Percentiles rank a stretch among this genome's conserved stretches.
These are phyloP conservation scores for Torymus texanus DNA, from an alignment of 2,888 invertebrate species.

Conservation along the genomic window DNA sequence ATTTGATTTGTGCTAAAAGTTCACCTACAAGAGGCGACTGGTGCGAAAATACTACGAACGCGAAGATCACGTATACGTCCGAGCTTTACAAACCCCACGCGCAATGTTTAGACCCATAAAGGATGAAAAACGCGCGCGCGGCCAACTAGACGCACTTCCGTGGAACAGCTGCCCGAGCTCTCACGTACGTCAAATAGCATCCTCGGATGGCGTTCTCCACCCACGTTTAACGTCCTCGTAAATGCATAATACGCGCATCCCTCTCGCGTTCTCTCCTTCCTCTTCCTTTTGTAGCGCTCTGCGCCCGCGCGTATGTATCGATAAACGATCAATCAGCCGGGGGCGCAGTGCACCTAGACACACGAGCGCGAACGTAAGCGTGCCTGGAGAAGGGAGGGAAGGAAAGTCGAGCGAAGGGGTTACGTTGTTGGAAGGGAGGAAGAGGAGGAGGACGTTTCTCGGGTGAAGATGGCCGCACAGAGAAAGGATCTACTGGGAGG, in stretches of 20 bases:
- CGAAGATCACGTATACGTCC: too few species aligned
- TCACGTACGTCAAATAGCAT: too few species aligned
- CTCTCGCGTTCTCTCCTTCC: too few species aligned
- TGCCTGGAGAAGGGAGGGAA: constrained; percentile 49
- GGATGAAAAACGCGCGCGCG: too few species aligned
- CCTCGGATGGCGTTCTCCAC: background rate
- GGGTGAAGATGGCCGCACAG: constrained; percentile 31
- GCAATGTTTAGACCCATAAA: too few species aligned
- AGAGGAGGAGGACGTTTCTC: constrained; percentile 52
- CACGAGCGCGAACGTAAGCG: constrained; percentile 54
- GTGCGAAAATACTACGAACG: too few species aligned
- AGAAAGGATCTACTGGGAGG: background rate
- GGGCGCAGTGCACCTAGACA: constrained; percentile 64
- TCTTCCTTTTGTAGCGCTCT: background rate
- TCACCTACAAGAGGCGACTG: too few species aligned
- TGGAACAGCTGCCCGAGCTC: too few species aligned
- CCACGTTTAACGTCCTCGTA: constrained; percentile 69
- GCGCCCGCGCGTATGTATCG: constrained; percentile 66
- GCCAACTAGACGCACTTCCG: too few species aligned
- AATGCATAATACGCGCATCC: constrained; percentile 67
- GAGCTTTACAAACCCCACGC: too few species aligned
- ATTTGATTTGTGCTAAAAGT: too few species aligned
- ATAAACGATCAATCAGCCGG: constrained; percentile 72
- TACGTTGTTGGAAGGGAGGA: background rate
- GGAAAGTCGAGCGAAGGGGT: constrained; percentile 35